Conservation (phyloP, 2,113 vertebrate species). For the Xyliphius kryptos region DNA sequence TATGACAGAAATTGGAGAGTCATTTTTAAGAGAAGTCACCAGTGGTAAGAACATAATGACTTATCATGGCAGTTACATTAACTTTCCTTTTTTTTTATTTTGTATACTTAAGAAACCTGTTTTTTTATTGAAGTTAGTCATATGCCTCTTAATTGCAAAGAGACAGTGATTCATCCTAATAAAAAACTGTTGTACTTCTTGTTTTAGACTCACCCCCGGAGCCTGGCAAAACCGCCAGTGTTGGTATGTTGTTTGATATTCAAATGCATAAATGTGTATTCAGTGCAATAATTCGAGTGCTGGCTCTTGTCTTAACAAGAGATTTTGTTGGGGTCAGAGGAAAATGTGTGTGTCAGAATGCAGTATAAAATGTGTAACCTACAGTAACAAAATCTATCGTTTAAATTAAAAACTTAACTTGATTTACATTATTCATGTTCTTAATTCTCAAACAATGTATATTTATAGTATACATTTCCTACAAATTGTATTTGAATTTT, state of each 20-base stretch:
- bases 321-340: too few species aligned
- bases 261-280: too few species aligned
- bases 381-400: too few species aligned
- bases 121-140: constrained; percentile 1
- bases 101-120: neutral
- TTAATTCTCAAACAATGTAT: too few species aligned
- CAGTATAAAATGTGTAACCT: too few species aligned
- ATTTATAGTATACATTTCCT: too few species aligned
- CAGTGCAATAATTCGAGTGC: too few species aligned
- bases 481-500: too few species aligned
- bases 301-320: too few species aligned
- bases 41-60: constrained; percentile 37
- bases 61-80: neutral
- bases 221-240: neutral
- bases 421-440: too few species aligned
- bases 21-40: constrained; percentile 15
- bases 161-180: neutral
- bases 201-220: constrained; percentile 6
- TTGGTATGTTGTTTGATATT: constrained; percentile 12
- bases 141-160: neutral
- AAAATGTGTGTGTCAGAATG: too few species aligned
- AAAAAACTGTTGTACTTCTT: neutral
- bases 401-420: too few species aligned
- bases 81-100: neutral
- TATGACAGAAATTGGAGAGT: constrained; percentile 31